Conservation (phyloP, 1,140 invertebrate species). For the Galendromus occidentalis region DNA sequence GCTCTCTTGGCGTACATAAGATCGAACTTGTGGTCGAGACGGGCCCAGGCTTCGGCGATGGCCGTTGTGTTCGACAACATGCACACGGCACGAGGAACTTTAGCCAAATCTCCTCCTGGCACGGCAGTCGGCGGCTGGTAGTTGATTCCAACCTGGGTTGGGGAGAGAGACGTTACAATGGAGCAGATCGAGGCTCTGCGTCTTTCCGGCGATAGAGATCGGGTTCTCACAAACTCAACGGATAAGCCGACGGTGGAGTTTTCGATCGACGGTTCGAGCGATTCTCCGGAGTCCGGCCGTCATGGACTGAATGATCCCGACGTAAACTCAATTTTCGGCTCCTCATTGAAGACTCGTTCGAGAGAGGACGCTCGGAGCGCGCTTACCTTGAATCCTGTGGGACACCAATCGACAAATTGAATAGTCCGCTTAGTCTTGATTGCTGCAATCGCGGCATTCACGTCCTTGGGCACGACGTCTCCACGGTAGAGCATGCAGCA, state of each 20-base stretch:
- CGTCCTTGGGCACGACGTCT: conserved; percentile 58
- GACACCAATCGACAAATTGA: conserved; percentile 60
- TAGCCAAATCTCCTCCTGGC: conserved; percentile 43
- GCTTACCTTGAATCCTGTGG: conserved; percentile 46
- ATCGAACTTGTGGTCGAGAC: conserved; percentile 60
- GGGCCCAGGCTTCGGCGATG: conserved; percentile 53
- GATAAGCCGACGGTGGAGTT: no score
- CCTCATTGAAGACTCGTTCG: no score
- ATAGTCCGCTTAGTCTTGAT: conserved; percentile 63
- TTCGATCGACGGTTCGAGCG: neutral
- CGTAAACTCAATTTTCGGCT: no score
- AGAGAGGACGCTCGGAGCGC: neutral
- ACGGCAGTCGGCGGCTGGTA: conserved; percentile 41
- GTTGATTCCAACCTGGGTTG: conserved; percentile 43
- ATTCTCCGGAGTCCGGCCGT: no score
- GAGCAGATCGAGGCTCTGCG: neutral
- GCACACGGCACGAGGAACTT: conserved; percentile 39
- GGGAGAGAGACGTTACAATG: neutral
- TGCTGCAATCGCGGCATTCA: conserved; percentile 60
- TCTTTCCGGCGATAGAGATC: neutral
- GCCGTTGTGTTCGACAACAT: conserved; percentile 67
- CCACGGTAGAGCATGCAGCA: conserved; percentile 63
- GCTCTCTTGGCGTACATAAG: conserved; percentile 58
- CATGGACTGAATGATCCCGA: no score
- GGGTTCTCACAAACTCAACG: no score